Evolutionary conservation across 2,113 vertebrate genomes (phyloP), one percentile per base, ranked within the genome.

Genomic region (Macquaria ambigua): DNA sequence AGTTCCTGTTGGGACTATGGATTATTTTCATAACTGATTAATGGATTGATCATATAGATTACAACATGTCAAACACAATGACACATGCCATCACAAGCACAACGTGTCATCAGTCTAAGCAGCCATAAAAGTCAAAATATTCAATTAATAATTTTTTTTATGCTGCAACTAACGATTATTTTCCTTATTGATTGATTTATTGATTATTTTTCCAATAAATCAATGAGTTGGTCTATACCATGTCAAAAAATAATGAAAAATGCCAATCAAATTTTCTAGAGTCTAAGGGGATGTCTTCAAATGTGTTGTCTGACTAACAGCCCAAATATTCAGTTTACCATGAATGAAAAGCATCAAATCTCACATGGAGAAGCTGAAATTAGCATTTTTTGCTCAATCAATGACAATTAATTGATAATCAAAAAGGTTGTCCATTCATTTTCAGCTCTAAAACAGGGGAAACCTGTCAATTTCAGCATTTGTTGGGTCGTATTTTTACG

Each of bases 1-100:
- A 1, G 18, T 34, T 59, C 28, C 3, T 6, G 18, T 3, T 9
- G 48, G 20, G 10, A 31, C 39, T 34, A 69, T 58, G 41, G 23
- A 63, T 69, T 48, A 15, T 52, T 25, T 72, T 76, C 59, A 28
- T 58, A 58, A 72, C 58, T 73, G 70, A 70, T 83, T 74, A 74
- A 69, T 77, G 2, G 16, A 46, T 48, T n/a, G n/a, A 46, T 63
- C 39, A 11, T 25, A 68, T 3, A 23, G 53, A 69, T 70, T 61
- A 37, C 41, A 56, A n/a, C 46, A 61, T 14, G 55, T 39, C 16
- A 78, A 55, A 76, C 75, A 41, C 2, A 8, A 25, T 59, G 41
- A 59, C 53, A 34, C n/a, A 18, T 1, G 41, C 43, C 25, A 62
- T 21, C 79, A 41, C 34, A 10, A 34, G 39, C 31, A 66, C 71